Percentiles rank a stretch among this genome's conserved stretches.
Evolutionary conservation across 2,113 vertebrate species (phyloP).

Genomic region (Mesitornis unicolor): DNA sequence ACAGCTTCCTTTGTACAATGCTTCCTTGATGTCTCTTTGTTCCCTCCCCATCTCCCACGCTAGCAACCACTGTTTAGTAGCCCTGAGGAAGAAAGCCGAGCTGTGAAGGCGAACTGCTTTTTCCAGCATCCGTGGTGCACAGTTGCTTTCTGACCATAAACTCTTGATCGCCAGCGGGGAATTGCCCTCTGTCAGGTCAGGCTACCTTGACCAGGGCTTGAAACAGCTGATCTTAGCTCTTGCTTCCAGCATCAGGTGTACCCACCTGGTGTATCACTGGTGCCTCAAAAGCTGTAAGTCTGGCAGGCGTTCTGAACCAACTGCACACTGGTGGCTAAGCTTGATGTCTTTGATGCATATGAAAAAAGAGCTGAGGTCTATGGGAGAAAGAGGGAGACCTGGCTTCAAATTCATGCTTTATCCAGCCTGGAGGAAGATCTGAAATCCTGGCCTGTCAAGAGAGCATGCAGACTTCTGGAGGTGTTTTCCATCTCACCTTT

Average conservation of each 20-base stretch:
- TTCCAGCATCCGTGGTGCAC: accelerated
- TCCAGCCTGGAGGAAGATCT: neutral
- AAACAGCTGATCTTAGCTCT: neutral
- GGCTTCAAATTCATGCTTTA: neutral
- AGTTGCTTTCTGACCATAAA: neutral
- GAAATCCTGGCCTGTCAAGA: neutral
- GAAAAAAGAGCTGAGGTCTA: neutral
- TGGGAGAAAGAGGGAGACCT: neutral
- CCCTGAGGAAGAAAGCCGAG: neutral
- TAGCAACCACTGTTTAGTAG: neutral
- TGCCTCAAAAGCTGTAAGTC: neutral
- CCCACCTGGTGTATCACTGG: neutral
- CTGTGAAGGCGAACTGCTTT: neutral
- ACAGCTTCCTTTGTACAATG: neutral
- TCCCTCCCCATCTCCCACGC: neutral
- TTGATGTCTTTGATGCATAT: neutral
- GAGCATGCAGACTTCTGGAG: accelerated
- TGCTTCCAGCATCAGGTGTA: neutral
- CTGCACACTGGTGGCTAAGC: neutral
- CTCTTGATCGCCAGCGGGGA: neutral
- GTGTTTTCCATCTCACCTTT: neutral
- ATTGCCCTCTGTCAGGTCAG: neutral
- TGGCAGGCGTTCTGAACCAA: neutral
- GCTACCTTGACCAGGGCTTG: neutral
- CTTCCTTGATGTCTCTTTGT: neutral